These are phyloP conservation scores for Chelidonichthys spinosus DNA, from an alignment of 2,797 vertebrate species.

Conservation along the genomic window DNA sequence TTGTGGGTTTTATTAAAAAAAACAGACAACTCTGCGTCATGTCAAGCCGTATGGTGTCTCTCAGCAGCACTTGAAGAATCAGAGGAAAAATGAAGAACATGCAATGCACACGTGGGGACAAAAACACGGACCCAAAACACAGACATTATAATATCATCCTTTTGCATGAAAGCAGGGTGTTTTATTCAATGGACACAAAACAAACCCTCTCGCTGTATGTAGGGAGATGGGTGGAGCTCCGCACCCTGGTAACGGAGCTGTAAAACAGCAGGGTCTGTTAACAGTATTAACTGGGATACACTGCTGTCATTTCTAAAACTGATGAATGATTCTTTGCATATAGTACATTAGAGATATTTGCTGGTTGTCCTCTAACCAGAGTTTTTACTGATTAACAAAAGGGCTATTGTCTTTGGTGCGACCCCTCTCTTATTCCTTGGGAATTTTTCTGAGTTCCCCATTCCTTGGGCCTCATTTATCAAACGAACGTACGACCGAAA, in stretches of 20 bases:
- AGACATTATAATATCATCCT: neutral
- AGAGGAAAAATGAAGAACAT: constrained; percentile 6
- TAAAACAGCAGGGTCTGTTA: neutral
- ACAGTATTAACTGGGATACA: neutral
- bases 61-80: constrained; percentile 33
- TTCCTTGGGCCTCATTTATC: too few relatives aligned
- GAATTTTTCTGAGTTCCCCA: too few relatives aligned
- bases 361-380: neutral
- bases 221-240: constrained; percentile 43
- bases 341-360: neutral
- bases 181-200: neutral
- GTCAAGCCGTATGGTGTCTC: neutral
- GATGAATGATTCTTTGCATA: neutral
- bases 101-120: neutral
- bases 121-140: neutral
- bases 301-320: neutral
- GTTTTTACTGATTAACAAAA: neutral
- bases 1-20: too few relatives aligned
- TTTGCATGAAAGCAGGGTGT: neutral
- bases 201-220: neutral
- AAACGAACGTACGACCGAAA: too few relatives aligned
- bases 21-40: neutral
- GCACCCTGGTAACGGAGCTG: neutral
- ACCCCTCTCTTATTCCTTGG: too few relatives aligned
- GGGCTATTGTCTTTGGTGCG: too few relatives aligned